These are phyloP conservation scores for Xylota segnis DNA, from an alignment of 2,888 invertebrate species.

Conservation along the genomic window DNA sequence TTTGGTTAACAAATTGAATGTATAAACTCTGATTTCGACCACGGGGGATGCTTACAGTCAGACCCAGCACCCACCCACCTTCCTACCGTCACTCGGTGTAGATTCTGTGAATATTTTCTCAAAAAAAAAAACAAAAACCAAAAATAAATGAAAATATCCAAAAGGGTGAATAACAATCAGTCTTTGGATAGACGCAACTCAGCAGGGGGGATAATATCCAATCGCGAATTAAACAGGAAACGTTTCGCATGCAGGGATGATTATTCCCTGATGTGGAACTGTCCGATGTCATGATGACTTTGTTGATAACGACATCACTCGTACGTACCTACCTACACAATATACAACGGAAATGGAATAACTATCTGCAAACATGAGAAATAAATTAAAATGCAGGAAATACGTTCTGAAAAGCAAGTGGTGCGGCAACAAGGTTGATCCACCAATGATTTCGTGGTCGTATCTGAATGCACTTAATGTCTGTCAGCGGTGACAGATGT, in stretches of 20 bases:
- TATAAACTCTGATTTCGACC: slow-evolving; percentile 42
- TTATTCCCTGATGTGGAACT: slow-evolving; percentile 69
- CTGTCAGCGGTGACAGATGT: slow-evolving; percentile 38
- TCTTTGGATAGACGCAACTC: neutral
- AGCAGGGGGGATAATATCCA: slow-evolving; percentile 31
- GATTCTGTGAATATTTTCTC: neutral
- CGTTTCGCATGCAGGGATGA: slow-evolving; percentile 55
- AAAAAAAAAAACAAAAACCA: neutral
- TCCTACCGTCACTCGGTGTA: neutral
- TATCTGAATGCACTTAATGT: slow-evolving; percentile 2
- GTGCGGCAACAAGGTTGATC: slow-evolving; percentile 11
- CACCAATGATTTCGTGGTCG: neutral
- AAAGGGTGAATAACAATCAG: slow-evolving; percentile 6
- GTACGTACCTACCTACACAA: neutral
- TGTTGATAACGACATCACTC: slow-evolving; percentile 48
- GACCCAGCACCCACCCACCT: slow-evolving; percentile 20
- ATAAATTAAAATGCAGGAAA: slow-evolving; percentile 50
- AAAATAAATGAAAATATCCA: neutral
- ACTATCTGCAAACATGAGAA: slow-evolving; percentile 44
- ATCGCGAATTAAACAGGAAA: slow-evolving; percentile 68
- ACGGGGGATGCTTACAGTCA: neutral
- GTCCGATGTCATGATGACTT: slow-evolving; percentile 62
- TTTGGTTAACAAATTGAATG: slow-evolving; percentile 56
- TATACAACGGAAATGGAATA: slow-evolving; percentile 51
- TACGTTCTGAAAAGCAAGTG: slow-evolving; percentile 35